A percentile compares a stretch with the other conserved stretches of the same genome.
These are phyloP conservation scores for Heliconius nattereri DNA, from an alignment of 1,140 invertebrate genomes.

Conservation along the genomic window DNA sequence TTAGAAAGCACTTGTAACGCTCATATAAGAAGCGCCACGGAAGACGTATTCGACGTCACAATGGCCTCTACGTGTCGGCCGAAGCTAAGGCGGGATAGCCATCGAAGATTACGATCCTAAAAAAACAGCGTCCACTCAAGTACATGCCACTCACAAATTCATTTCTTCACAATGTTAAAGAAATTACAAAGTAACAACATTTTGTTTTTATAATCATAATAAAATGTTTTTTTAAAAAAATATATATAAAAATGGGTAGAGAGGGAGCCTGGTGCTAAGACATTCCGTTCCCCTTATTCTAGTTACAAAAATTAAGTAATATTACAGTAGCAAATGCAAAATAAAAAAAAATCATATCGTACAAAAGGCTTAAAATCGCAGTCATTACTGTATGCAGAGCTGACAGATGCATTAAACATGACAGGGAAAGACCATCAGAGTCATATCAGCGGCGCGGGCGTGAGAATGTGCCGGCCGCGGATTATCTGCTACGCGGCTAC, in stretches of 20 bases:
- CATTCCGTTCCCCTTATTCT: too few relatives aligned
- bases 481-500: constrained; percentile 74
- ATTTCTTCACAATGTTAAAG: constrained; percentile 33
- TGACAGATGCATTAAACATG: constrained; percentile 76
- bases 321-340: too few relatives aligned
- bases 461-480: constrained; percentile 71
- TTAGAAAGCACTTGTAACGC: constrained; percentile 83
- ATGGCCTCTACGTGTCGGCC: constrained; percentile 77
- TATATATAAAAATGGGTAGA: neutral
- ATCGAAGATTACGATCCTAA: constrained; percentile 79
- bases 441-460: constrained; percentile 63
- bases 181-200: neutral
- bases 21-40: constrained; percentile 81
- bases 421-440: constrained; percentile 74
- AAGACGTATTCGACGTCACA: constrained; percentile 79
- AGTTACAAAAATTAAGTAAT: neutral
- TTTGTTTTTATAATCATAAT: neutral
- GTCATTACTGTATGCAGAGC: constrained; percentile 62
- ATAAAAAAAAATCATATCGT: neutral
- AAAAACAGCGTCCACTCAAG: constrained; percentile 75
- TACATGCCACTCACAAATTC: constrained; percentile 69
- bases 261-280: too few relatives aligned
- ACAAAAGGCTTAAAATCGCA: constrained; percentile 28
- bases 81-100: constrained; percentile 67
- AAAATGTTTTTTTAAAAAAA: neutral